Conservation (phyloP, 1,140 invertebrate species). For the Hyles euphorbiae region DNA sequence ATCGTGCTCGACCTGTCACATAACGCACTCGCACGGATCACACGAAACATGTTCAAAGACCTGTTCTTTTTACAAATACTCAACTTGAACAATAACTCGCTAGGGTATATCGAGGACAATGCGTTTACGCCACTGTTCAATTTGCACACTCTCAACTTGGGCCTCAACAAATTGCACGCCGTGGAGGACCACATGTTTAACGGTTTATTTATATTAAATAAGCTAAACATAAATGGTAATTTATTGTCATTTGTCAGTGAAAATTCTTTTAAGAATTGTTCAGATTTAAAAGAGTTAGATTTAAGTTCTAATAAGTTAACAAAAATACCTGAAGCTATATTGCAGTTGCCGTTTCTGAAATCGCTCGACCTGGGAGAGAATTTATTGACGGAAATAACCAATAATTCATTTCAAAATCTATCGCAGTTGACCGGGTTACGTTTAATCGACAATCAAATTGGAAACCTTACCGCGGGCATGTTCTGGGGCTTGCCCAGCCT, state of each 20-base stretch:
- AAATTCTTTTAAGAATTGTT: slow-evolving; percentile 89
- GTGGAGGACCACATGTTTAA: slow-evolving; percentile 86
- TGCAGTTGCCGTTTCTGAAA: slow-evolving; percentile 84
- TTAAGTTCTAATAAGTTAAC: slow-evolving; percentile 87
- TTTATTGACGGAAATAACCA: slow-evolving; percentile 83
- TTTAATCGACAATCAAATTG: slow-evolving; percentile 88
- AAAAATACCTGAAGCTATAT: slow-evolving; percentile 83
- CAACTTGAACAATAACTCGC: slow-evolving; percentile 86
- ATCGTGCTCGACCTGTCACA: slow-evolving; percentile 82
- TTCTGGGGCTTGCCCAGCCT: slow-evolving; percentile 83
- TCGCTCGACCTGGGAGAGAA: slow-evolving; percentile 90
- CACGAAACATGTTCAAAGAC: slow-evolving; percentile 84
- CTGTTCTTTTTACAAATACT: slow-evolving; percentile 89
- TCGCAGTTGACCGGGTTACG: slow-evolving; percentile 86
- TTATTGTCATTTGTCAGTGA: slow-evolving; percentile 82
- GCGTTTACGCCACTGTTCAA: slow-evolving; percentile 89
- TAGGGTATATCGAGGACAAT: slow-evolving; percentile 84
- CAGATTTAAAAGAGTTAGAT: slow-evolving; percentile 86
- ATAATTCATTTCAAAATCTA: slow-evolving; percentile 84
- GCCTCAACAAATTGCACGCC: slow-evolving; percentile 84
- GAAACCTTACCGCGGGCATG: slow-evolving; percentile 83
- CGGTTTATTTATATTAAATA: slow-evolving; percentile 87
- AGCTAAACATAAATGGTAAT: slow-evolving; percentile 88
- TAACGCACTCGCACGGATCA: slow-evolving; percentile 80
- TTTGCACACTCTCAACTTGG: slow-evolving; percentile 86